phyloP scores from a whole-genome alignment of 2,888 invertebrate genomes.

The Eretmocerus hayati region DNA sequence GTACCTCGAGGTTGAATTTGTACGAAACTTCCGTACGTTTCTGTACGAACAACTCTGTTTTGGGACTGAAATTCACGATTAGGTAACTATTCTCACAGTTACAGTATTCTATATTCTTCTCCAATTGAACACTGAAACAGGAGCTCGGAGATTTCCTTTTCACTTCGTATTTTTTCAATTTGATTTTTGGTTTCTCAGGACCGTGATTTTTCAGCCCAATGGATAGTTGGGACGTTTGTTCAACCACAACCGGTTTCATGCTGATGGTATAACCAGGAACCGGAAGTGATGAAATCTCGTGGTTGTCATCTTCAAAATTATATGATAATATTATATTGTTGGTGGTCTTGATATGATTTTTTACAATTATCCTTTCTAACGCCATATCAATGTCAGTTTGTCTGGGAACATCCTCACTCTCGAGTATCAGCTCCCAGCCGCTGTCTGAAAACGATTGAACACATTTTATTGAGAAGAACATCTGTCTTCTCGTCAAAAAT shows the following conservation, averaged over 20 bases:
- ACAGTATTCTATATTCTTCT: conserved; percentile 43
- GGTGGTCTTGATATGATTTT: conserved; percentile 44
- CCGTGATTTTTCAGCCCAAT: conserved; percentile 51
- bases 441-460: conserved; percentile 20
- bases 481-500: too few species aligned
- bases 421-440: conserved; percentile 39
- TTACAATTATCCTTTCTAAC: conserved; percentile 52
- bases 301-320: neutral
- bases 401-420: conserved; percentile 50
- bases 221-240: neutral
- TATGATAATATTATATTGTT: neutral
- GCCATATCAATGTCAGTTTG: conserved; percentile 57
- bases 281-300: neutral
- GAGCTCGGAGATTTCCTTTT: conserved; percentile 25
- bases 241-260: conserved; percentile 5
- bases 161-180: conserved; percentile 35
- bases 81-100: conserved; percentile 50
- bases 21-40: conserved; percentile 4
- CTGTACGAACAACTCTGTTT: conserved; percentile 31
- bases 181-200: conserved; percentile 48
- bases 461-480: neutral
- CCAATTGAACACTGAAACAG: conserved; percentile 40
- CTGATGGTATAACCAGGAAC: conserved; percentile 9
- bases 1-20: conserved; percentile 14
- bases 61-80: conserved; percentile 52